Percentiles rank a stretch among this genome's conserved stretches.
Conservation (phyloP, 2,113 vertebrate species). For the Perca schrenkii region DNA sequence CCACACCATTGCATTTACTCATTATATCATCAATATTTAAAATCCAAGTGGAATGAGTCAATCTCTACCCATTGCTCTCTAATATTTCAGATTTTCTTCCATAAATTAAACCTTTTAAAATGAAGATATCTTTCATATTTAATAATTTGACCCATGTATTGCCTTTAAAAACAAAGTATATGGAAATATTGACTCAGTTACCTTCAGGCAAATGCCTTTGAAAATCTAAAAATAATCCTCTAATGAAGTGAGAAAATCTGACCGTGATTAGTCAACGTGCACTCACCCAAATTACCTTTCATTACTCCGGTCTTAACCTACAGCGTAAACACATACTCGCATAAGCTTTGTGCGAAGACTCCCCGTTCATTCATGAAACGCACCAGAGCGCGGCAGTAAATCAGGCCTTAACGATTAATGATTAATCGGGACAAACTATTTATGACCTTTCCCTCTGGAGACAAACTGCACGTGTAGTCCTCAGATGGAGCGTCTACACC, state of each 20-base stretch:
- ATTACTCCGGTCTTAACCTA: conserved; percentile 15
- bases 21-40: not conserved
- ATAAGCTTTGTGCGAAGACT: not conserved
- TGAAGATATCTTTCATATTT: not conserved
- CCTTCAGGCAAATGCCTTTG: conserved; percentile 5
- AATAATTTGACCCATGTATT: not conserved
- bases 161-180: not conserved
- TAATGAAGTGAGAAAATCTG: conserved; percentile 12
- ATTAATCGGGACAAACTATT: conserved; percentile 40
- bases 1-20: not conserved
- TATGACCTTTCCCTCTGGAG: conserved; percentile 56
- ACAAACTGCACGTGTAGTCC: conserved; percentile 1
- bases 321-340: conserved; percentile 1
- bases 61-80: not conserved
- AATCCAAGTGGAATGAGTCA: not conserved
- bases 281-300: conserved; percentile 25
- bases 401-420: conserved; percentile 56
- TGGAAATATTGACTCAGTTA: not conserved
- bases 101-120: not conserved
- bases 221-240: conserved; percentile 10
- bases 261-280: conserved; percentile 11
- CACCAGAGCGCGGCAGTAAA: conserved; percentile 40
- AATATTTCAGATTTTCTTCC: not conserved
- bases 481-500: not conserved
- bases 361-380: conserved; percentile 32